Percentiles rank a stretch among this genome's conserved stretches.
Evolutionary conservation across 1,140 invertebrate genomes (phyloP).

Genomic region (Drosophila melanogaster): DNA sequence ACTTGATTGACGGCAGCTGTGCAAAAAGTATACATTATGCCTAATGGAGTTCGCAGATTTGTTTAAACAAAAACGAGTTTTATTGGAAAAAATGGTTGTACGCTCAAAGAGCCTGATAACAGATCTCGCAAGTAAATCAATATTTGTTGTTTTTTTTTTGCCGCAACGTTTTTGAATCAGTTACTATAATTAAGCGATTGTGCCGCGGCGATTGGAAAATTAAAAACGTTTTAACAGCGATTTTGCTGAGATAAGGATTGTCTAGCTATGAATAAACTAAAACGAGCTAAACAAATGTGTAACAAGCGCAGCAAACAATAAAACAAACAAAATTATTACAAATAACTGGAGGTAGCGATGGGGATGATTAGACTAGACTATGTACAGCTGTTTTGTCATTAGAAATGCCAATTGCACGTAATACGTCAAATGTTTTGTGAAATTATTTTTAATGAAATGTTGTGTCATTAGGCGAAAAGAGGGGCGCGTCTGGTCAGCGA

Average conservation of each 20-base stretch:
- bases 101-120: constrained; percentile 22
- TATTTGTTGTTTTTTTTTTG: constrained; percentile 17
- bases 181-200: constrained; percentile 78
- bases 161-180: constrained; percentile 16
- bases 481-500: constrained; percentile 71
- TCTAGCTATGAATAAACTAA: constrained; percentile 12
- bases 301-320: constrained; percentile 75
- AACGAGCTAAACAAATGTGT: constrained; percentile 42
- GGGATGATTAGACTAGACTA: constrained; percentile 3
- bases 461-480: constrained; percentile 71
- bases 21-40: constrained; percentile 35
- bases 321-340: constrained; percentile 52
- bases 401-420: constrained; percentile 80
- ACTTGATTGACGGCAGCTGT: constrained; percentile 80
- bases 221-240: constrained; percentile 78
- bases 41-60: constrained; percentile 47
- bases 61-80: constrained; percentile 35
- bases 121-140: constrained; percentile 38
- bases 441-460: constrained; percentile 83
- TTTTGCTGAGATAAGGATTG: constrained; percentile 63
- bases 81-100: neutral
- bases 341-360: neutral
- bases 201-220: constrained; percentile 71
- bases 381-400: constrained; percentile 55
- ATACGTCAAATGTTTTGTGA: constrained; percentile 79